Base-by-base conservation (phyloP, 2,888 invertebrate genomes). In the Alloscopus bannaensis region DNA sequence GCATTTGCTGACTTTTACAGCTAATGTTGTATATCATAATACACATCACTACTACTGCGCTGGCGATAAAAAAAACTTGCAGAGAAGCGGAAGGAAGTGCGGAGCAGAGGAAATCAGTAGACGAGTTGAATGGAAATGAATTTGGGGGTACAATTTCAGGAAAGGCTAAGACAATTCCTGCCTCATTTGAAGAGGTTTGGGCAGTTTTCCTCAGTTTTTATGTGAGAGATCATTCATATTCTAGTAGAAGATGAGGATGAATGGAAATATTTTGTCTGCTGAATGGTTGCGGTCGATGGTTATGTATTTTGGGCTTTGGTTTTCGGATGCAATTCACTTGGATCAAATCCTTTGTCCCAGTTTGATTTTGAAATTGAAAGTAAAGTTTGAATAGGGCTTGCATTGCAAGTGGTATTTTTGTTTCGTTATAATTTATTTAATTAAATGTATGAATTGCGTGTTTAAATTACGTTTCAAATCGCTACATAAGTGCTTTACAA, bases 81-180 rank as follows among this genome's bases (percentile, higher is more conserved):
- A 18, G 36, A 60, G 24, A 22, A 60, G 40, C 18, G 66, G 76
- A 69, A 77, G 69, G 69, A 69, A 42, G 47, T 3, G 18, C 50
- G 77, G 70, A 70, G n/a, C n/a, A n/a, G n/a, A 70, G 62, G 62
- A 60, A 36, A 64, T n/a, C n/a, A 69, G 69, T 40, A 70, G 69
- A 77, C 62, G n/a, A n/a, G n/a, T n/a, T 70, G 70, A 29, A 36
- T 64, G 28, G 64, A 64, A 70, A 77, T 62, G 77, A 42, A 62
- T 24, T 16, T 20, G 40, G 24, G 55, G 45, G 62, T 76, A 29
- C 42, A 62, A n/a, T n/a, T n/a, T 24, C 68, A 68, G 62, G 68
- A 76, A 29, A 40, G 26, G n/a, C 16, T 36, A 36, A 40, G 59
- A 75, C 59, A 66, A 42, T 45, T 45, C 59, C 55, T 36, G 29